Evolutionary conservation across 2,113 vertebrate genomes (phyloP).

Genomic region (Crypturellus undulatus): DNA sequence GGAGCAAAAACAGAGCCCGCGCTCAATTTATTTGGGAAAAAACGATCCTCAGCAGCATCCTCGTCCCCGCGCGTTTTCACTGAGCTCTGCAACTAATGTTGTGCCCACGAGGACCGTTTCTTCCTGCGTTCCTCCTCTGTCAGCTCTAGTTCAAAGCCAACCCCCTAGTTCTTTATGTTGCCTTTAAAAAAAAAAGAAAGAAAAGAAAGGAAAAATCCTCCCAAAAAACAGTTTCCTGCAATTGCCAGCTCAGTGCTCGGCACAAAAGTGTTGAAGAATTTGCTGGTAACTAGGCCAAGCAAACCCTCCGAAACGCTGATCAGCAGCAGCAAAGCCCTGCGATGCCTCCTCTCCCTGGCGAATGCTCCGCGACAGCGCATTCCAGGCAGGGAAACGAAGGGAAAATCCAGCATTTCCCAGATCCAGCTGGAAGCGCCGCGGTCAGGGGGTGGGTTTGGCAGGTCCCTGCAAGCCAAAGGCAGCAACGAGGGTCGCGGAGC

Average conservation of each 20-base stretch:
- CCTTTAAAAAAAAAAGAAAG: background rate
- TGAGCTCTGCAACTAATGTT: background rate
- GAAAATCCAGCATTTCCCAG: background rate
- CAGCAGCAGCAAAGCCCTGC: conserved; percentile 32
- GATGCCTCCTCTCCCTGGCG: background rate
- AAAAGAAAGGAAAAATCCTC: background rate
- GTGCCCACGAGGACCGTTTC: background rate
- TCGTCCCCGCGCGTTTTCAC: background rate
- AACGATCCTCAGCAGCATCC: background rate
- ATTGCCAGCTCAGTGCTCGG: conserved; percentile 30
- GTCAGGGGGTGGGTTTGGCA: rapidly evolving
- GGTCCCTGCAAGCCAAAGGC: background rate
- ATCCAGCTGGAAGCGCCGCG: rapidly evolving
- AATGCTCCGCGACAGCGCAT: background rate
- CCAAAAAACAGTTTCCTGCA: background rate
- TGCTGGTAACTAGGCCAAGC: conserved; percentile 40
- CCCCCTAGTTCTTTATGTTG: background rate
- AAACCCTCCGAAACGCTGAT: conserved; percentile 35
- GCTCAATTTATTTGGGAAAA: background rate
- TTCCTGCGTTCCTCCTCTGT: background rate
- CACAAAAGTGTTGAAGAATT: conserved; percentile 52
- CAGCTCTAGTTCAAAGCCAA: background rate
- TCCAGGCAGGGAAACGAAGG: background rate
- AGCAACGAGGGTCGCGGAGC: too few species aligned
- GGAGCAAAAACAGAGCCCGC: background rate